Base-by-base conservation (phyloP, 2,797 vertebrate species). In the Holocentrus rufus region DNA sequence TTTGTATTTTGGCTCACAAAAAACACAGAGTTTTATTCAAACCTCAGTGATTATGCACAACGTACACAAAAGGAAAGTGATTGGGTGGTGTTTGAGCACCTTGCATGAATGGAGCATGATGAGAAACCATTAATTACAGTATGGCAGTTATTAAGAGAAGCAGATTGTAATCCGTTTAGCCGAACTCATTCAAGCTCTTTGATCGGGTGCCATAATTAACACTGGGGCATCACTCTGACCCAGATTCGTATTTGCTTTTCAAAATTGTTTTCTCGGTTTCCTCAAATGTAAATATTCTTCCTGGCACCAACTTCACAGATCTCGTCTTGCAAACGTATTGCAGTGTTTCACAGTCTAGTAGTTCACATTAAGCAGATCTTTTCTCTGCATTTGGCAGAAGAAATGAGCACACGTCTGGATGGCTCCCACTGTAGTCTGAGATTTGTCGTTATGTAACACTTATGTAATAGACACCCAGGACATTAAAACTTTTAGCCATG, bases 71-170 rank as follows among this genome's bases (percentile, higher is more conserved):
- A 76, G 31, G 59, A 81, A 72, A 66, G 54, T 46, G 59, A 76
- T 82, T 74, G 74, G 58, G 50, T 78, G 69, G 31, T 82, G 77
- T 82, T 63, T 79, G 65, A 88, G 80, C 88, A 89, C 79, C 83
- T 90, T 88, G 88, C 80, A 86, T 86, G 79, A 88, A 89, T 85
- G 79, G 85, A 90, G 63, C 88, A 85, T 61, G 79, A 84, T 30
- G 80, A 88, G 88, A 85, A 75, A 90, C 85, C 86, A 89, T 81
- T 93, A 91, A 93, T 92, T 92, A 90, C 85, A 87, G 63, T 27
- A 74, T 64, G 87, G 79, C 63, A 89, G 77, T 74, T 90, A 89
- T 87, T 91, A 92, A 89, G 85, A 77, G 82, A 85, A 88, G 77
- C 77, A 72, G 59, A 82, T 81, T 89, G 88, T 87, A 92, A 91